Conservation (phyloP, 2,888 invertebrate genomes). For the Mesopsocus fuscifrons region DNA sequence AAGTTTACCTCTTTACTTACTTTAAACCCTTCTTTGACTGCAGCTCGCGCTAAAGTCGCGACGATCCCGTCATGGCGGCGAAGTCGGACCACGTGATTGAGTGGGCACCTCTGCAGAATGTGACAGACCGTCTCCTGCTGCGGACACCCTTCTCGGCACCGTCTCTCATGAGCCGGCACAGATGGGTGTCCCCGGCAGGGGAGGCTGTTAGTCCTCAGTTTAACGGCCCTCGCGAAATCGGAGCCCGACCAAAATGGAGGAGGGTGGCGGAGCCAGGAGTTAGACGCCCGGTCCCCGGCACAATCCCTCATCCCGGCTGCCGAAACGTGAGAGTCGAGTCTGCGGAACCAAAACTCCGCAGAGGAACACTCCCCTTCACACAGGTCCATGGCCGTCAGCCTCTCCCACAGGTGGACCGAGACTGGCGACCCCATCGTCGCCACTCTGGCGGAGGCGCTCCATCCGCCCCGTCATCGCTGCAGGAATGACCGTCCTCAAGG, state of each 20-base stretch:
- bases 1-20: slow-evolving; percentile 11
- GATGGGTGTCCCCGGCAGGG: not conserved
- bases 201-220: not conserved
- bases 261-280: slow-evolving; percentile 8
- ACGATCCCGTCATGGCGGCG: slow-evolving; percentile 12
- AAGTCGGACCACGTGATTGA: slow-evolving; percentile 5
- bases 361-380: no score
- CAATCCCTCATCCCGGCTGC: slow-evolving; percentile 11
- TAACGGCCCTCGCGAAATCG: not conserved
- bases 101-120: slow-evolving; percentile 9
- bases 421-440: not conserved
- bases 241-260: not conserved
- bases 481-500: not conserved
- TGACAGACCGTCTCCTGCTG: slow-evolving; percentile 12
- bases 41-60: not conserved
- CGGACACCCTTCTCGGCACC: slow-evolving; percentile 16
- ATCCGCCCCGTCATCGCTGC: no score
- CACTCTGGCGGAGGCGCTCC: not conserved
- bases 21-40: not conserved
- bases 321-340: no score
- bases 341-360: no score
- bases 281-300: not conserved
- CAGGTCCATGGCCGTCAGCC: not conserved
- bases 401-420: not conserved
- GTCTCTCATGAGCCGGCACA: slow-evolving; percentile 12